Base-by-base conservation (phyloP, 1,140 invertebrate species). In the Euwallacea fornicatus region DNA sequence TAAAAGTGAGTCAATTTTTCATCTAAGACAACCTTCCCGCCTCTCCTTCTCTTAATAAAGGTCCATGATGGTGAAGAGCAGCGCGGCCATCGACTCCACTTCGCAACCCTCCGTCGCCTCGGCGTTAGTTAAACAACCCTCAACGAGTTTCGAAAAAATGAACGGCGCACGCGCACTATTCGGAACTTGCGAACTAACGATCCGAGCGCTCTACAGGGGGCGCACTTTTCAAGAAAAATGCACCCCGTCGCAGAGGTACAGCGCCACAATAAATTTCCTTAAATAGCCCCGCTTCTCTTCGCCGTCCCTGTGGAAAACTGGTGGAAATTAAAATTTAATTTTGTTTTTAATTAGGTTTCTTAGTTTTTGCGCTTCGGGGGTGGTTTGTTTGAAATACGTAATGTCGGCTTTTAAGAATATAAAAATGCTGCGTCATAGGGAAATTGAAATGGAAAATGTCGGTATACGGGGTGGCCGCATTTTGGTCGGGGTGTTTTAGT, bases 211-310 rank as follows among this genome's bases (percentile, higher is more conserved):
- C 46, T 10, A 50, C 46, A 79, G 77, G 77, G 74, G 74, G 75
- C 75, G 79, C 78, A 80, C 78, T 80, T 80, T 80, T 80, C 79
- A 78, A 78, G 62, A 78, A 77, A 77, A 76, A 69, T 79, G 78
- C 79, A 72, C 74, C 74, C 70, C 71, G 54, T 44, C 33, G 42
- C 42, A 42, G 42, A 41, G 59, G 42, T 42, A 61, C 10, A 61
- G 7, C 55, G 16, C 33, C 33, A 78, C 78, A 77, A 50, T 50
- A 50, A 50, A 50, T 50, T 50, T 50, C 46, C 46, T 50, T 50
- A 50, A 50, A 50, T 50, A 50, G 46, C 46, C 46, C 21, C 9
- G 13, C 46, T 50, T 50, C 46, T 50, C 46, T 50, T 50, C 46
- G 46, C 46, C 13, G 9, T 50, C 46, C 46, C 46, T 50, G 46